Conservation (phyloP, 2,113 vertebrate species). For the Phoxinus phoxinus region DNA sequence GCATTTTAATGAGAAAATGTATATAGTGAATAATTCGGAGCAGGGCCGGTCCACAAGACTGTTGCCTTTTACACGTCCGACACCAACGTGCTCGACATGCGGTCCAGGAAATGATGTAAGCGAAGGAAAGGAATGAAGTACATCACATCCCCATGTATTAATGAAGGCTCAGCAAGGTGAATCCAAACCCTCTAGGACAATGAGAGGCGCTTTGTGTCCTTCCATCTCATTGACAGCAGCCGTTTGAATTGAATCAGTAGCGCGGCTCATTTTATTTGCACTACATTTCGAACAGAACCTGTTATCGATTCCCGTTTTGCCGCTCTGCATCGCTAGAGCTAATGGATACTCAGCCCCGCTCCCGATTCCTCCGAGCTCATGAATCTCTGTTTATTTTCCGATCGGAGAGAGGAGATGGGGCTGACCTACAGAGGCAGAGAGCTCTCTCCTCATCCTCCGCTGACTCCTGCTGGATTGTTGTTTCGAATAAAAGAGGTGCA, state of each 20-base stretch:
- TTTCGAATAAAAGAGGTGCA: conserved; percentile 39
- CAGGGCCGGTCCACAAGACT: neutral
- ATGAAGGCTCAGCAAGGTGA: conserved; percentile 55
- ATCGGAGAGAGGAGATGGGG: conserved; percentile 41
- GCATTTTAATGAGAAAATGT: conserved; percentile 76
- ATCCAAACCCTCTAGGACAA: conserved; percentile 44
- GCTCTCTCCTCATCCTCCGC: conserved; percentile 18
- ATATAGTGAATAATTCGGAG: conserved; percentile 51
- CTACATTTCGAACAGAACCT: conserved; percentile 55
- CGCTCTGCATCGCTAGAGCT: conserved; percentile 54
- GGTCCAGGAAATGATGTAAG: conserved; percentile 14
- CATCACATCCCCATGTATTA: conserved; percentile 41
- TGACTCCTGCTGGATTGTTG: conserved; percentile 11
- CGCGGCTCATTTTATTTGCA: conserved; percentile 57
- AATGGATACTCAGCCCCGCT: conserved; percentile 58
- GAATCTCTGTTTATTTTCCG: conserved; percentile 54
- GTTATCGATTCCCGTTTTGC: conserved; percentile 63
- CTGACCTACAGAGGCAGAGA: conserved; percentile 34
- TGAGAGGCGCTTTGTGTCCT: conserved; percentile 40
- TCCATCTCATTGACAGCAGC: conserved; percentile 63
- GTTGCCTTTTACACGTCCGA: conserved; percentile 5
- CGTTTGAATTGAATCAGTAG: conserved; percentile 60
- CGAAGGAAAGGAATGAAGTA: conserved; percentile 33
- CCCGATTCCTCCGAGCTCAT: conserved; percentile 43
- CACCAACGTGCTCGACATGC: conserved; percentile 27